phyloP scores from a whole-genome alignment of 30 jellyfish, hydroid and myxozoan species.

The Turritopsis rubra region DNA sequence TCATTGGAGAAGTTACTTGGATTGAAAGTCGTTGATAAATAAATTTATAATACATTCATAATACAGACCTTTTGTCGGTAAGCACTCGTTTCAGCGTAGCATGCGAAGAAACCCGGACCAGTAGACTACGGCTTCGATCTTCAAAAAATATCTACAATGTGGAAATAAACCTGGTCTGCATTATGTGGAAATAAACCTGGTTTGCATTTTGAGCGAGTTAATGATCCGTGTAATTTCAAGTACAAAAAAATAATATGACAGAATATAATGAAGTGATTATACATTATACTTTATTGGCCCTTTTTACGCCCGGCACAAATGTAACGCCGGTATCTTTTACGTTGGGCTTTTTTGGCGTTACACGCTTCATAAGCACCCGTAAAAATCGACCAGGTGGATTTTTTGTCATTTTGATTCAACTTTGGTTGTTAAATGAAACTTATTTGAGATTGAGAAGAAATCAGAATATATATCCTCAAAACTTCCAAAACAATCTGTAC shows the following conservation, averaged over 20 bases:
- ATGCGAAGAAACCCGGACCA: slow-evolving; percentile 32
- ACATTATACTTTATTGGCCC: background rate
- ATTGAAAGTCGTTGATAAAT: too few relatives aligned
- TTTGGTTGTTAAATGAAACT: too few relatives aligned
- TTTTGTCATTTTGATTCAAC: too few relatives aligned
- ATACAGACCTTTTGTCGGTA: slow-evolving; percentile 52
- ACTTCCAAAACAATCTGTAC: too few relatives aligned
- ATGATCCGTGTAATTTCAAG: background rate
- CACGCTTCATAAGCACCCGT: too few relatives aligned
- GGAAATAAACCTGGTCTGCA: background rate
- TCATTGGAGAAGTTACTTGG: background rate
- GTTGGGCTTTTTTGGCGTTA: too few relatives aligned
- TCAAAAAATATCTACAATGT: slow-evolving; percentile 57
- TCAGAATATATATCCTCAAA: too few relatives aligned
- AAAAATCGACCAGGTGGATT: too few relatives aligned
- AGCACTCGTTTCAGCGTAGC: slow-evolving; percentile 40
- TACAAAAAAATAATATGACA: background rate
- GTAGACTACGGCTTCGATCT: slow-evolving; percentile 39
- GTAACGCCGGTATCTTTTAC: too few relatives aligned
- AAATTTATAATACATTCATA: too few relatives aligned
- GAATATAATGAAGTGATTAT: background rate
- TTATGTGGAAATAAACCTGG: background rate
- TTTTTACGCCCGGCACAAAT: background rate
- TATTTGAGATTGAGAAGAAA: too few relatives aligned
- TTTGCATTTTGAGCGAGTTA: background rate